Evolutionary conservation across 2,113 vertebrate species (phyloP), one percentile per base, ranked within the genome.

Genomic region (Pelecanoides urinatrix): DNA sequence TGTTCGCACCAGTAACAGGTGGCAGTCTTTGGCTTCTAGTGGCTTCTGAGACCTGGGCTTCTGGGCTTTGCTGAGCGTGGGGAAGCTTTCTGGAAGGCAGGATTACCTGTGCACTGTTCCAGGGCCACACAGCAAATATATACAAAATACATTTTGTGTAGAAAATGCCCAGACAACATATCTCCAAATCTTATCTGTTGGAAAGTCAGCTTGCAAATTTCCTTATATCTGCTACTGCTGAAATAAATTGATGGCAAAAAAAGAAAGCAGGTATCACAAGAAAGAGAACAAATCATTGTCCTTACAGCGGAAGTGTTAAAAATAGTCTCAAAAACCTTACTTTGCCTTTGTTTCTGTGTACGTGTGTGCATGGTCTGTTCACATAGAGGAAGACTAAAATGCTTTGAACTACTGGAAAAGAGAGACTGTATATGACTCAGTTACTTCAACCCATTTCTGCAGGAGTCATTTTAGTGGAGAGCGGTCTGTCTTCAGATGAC

Each of bases 111-210:
- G 30, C 0, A 1, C 25, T 32, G 11, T 38, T 74, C 6, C n/a
- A 26, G 15, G 26, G 30, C 26, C 23, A 56, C 18, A 67, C 6
- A 23, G 5, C 3, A 56, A 74, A 21, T 36, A 58, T 12, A 36
- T 10, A 26, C 5, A 72, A 49, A 75, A 53, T 12, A 29, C 6
- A 22, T 78, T 26, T 74, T 56, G 1, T 58, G 16, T 52, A 49
- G 56, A 71, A 83, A 82, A 66, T 59, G 47, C 6, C 21, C n/a
- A 42, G 9, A 15, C 0, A 3, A 25, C 0, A 0, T 25, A 26
- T 30, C 7, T 50, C 38, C 27, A 67, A 16, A 75, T 15, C 49
- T 44, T 21, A 59, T 16, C 42, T 40, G 7, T 36, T 62, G 13
- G 16, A 70, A 91, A 92, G 21, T 44, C 30, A 71, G 2, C 30